These are phyloP conservation scores for Pluvialis apricaria DNA, from an alignment of 2,113 vertebrate species.

Conservation along the genomic window DNA sequence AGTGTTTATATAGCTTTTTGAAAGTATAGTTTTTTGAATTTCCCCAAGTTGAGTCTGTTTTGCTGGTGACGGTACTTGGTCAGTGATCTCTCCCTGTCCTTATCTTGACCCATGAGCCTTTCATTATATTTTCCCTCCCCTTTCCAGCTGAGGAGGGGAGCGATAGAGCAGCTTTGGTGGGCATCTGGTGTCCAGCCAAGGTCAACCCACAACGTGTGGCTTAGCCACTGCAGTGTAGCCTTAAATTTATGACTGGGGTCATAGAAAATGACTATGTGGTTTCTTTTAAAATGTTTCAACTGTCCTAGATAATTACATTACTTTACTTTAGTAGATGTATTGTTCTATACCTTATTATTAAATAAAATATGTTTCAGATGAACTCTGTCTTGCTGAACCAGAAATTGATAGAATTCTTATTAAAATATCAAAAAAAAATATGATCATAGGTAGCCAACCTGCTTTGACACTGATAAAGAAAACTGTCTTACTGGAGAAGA, in stretches of 20 bases:
- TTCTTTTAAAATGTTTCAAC: neutral
- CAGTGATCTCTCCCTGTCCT: neutral
- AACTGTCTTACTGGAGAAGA: neutral
- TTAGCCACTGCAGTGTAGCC: neutral
- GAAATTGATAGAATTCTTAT: neutral
- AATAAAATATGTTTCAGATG: neutral
- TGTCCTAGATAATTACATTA: neutral
- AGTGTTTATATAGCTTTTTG: no score
- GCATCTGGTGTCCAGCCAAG: neutral
- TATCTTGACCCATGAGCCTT: fast-evolving
- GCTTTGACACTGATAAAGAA: neutral
- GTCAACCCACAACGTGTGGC: neutral
- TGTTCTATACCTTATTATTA: neutral
- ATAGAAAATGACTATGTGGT: neutral
- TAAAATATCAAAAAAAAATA: neutral
- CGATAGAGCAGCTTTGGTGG: neutral
- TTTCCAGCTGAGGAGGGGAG: neutral
- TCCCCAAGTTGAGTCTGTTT: neutral
- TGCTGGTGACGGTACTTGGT: neutral
- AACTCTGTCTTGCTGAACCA: neutral
- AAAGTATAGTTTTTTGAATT: neutral
- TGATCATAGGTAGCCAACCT: neutral
- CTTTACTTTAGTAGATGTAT: neutral
- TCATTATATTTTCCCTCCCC: neutral
- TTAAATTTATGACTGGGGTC: neutral